Percentiles rank a stretch among this genome's conserved stretches.
Evolutionary conservation across 1,140 invertebrate genomes (phyloP).

Genomic region (Papilio dardanus): DNA sequence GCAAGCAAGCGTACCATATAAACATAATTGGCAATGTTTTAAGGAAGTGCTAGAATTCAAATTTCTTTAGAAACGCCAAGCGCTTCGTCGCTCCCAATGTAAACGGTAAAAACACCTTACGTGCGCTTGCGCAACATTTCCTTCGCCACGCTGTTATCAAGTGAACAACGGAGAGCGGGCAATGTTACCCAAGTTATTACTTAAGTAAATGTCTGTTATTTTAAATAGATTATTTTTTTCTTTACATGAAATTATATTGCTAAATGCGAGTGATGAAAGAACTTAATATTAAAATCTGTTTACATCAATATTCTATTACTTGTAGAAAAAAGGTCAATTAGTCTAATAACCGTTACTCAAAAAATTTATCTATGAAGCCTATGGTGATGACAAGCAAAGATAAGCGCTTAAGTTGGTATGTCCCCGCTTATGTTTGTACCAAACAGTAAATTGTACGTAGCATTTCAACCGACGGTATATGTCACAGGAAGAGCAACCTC

Average conservation of each 20-base stretch:
- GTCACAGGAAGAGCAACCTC: conserved; percentile 44
- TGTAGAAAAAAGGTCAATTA: too few species aligned
- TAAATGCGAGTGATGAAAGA: background rate
- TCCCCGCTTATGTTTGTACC: conserved; percentile 28
- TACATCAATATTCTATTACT: too few species aligned
- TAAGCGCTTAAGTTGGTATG: background rate
- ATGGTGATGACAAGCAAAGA: background rate
- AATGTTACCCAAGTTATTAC: conserved; percentile 30
- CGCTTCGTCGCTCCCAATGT: conserved; percentile 39
- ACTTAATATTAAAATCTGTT: too few species aligned
- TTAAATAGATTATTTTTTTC: conserved; percentile 1
- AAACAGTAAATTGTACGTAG: background rate
- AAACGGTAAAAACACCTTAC: conserved; percentile 37
- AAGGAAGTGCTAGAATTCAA: conserved; percentile 29
- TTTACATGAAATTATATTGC: background rate
- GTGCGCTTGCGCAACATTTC: conserved; percentile 45
- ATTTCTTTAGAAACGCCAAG: conserved; percentile 33
- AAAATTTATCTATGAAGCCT: too few species aligned
- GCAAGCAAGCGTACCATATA: background rate
- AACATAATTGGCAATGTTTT: conserved; percentile 6
- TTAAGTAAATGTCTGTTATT: background rate
- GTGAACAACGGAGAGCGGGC: conserved; percentile 25
- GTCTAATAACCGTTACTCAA: too few species aligned
- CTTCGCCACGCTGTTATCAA: conserved; percentile 37
- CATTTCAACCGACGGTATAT: conserved; percentile 43